These are phyloP conservation scores for Drosophila sulfurigaster DNA, from an alignment of 1,140 invertebrate genomes.

Conservation along the genomic window DNA sequence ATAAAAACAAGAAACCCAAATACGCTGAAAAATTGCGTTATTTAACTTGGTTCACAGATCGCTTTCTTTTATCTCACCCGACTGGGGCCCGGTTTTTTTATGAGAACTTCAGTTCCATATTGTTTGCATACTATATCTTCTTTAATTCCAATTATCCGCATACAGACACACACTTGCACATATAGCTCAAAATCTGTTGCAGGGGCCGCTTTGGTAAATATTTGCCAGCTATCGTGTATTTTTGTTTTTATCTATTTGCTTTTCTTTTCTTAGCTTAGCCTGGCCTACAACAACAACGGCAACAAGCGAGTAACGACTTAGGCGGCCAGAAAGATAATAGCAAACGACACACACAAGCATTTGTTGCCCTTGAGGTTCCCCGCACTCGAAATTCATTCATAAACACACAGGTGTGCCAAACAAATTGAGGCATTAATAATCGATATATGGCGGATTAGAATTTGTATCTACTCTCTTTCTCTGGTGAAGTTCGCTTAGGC, in stretches of 20 bases:
- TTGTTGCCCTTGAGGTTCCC: conserved; percentile 38
- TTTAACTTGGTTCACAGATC: conserved; percentile 71
- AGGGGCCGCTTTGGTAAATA: conserved; percentile 42
- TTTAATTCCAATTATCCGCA: conserved; percentile 78
- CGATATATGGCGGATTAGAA: background rate
- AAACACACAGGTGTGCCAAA: conserved; percentile 33
- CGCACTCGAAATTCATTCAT: conserved; percentile 60
- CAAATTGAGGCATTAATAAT: conserved; percentile 25
- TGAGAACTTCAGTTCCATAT: conserved; percentile 33
- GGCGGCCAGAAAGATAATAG: conserved; percentile 25
- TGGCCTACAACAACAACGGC: conserved; percentile 1
- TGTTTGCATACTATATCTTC: conserved; percentile 74
- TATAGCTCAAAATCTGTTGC: conserved; percentile 1
- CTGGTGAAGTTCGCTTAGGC: background rate
- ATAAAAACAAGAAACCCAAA: conserved; percentile 48
- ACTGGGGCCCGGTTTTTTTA: conserved; percentile 34
- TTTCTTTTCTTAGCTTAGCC: conserved; percentile 29
- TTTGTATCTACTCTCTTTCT: background rate
- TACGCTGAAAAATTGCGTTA: conserved; percentile 41
- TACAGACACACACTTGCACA: background rate
- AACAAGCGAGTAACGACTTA: conserved; percentile 8
- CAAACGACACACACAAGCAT: conserved; percentile 10
- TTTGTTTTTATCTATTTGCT: conserved; percentile 12
- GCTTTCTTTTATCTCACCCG: conserved; percentile 70
- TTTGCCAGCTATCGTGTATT: conserved; percentile 34